Evolutionary conservation across 2,797 vertebrate species (phyloP).

Genomic region (Cossypha caffra): DNA sequence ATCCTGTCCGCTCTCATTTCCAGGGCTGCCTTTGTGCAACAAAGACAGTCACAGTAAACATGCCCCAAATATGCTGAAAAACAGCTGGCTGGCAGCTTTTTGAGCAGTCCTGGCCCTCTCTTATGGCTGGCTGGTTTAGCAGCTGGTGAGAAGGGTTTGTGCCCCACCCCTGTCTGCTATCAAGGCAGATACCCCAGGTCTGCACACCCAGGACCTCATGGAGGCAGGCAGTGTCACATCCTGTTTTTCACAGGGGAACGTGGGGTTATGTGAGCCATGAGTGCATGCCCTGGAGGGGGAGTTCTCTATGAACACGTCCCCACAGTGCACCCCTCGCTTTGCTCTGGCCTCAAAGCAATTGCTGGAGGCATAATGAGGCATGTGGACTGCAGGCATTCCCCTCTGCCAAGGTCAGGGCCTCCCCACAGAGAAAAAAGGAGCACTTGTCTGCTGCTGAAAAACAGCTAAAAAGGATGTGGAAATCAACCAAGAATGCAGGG

Average conservation of each 20-base stretch:
- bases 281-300: background rate
- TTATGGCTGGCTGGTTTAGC: background rate
- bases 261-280: background rate
- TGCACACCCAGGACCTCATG: background rate
- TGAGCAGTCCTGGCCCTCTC: background rate
- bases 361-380: conserved; percentile 25
- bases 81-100: background rate
- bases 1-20: background rate
- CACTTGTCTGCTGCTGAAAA: conserved; percentile 14
- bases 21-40: background rate
- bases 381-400: background rate
- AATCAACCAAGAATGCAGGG: background rate
- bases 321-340: background rate
- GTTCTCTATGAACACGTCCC: background rate
- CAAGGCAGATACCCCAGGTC: accelerated
- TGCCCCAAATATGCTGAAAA: background rate
- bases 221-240: background rate
- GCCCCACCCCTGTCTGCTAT: background rate
- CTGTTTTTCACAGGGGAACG: background rate
- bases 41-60: background rate
- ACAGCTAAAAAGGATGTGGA: background rate
- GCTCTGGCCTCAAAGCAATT: background rate
- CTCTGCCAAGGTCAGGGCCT: conserved; percentile 35
- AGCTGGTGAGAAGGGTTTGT: background rate
- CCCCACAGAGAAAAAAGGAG: background rate